These are phyloP conservation scores for Perccottus glenii DNA, from an alignment of 2,113 vertebrate species.

Conservation along the genomic window DNA sequence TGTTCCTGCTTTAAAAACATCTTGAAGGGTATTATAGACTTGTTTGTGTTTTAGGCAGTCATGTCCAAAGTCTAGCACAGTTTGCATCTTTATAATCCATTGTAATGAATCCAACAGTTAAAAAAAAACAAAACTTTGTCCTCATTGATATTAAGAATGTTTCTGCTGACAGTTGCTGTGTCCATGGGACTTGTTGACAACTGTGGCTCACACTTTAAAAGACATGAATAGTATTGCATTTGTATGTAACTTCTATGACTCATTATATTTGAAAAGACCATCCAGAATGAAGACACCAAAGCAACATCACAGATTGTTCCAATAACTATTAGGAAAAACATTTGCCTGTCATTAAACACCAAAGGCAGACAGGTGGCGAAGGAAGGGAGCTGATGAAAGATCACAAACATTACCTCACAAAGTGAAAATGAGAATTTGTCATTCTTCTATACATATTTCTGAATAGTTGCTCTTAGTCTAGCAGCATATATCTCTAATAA, in stretches of 20 bases:
- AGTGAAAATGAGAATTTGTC: neutral
- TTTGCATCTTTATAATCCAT: too few species aligned
- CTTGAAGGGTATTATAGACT: neutral
- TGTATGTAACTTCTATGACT: neutral
- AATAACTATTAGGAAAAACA: neutral
- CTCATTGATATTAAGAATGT: too few species aligned
- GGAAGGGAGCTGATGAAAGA: neutral
- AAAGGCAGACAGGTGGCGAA: slow-evolving; percentile 1
- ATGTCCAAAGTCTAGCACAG: neutral
- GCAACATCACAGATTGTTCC: neutral
- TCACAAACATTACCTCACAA: slow-evolving; percentile 9
- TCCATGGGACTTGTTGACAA: neutral
- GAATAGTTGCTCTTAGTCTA: slow-evolving; percentile 1
- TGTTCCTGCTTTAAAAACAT: neutral
- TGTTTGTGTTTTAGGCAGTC: neutral
- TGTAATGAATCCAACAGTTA: too few species aligned
- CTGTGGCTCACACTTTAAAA: neutral
- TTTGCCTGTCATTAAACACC: neutral
- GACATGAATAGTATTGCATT: neutral
- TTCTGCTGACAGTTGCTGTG: neutral
- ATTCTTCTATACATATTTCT: neutral
- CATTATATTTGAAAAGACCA: neutral
- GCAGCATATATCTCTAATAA: neutral
- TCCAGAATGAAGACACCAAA: slow-evolving; percentile 8
- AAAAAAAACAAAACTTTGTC: too few species aligned